A percentile compares a stretch with the other conserved stretches of the same genome.
Conservation (phyloP, 2,888 invertebrate genomes). For the Abscondita cerata region DNA sequence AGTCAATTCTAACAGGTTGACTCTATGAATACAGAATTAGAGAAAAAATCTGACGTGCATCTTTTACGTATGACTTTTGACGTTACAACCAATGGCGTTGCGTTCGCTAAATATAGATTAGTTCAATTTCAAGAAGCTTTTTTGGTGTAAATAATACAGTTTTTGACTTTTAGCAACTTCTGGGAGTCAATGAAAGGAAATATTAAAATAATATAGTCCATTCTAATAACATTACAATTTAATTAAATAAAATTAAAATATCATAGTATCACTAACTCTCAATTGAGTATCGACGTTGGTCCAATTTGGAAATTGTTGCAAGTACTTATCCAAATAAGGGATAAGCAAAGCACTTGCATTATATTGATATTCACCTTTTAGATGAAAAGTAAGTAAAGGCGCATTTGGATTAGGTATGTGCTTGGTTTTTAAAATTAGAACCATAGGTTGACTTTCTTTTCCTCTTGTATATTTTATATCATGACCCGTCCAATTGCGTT, state of each 20-base stretch:
- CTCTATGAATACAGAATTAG: too few relatives aligned
- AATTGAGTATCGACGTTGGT: conserved; percentile 3
- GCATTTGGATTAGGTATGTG: neutral
- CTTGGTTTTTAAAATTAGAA: neutral
- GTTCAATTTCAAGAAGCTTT: too few relatives aligned
- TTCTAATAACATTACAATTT: too few relatives aligned
- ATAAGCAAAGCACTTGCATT: neutral
- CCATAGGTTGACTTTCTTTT: neutral
- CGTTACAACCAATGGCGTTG: too few relatives aligned
- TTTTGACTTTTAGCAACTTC: too few relatives aligned
- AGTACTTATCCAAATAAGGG: neutral
- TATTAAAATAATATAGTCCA: too few relatives aligned
- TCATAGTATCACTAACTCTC: neutral
- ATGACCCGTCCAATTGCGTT: neutral
- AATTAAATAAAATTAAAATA: neutral
- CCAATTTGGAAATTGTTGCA: conserved; percentile 8
- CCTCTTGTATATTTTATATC: neutral
- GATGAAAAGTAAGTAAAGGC: neutral
- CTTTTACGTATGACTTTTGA: too few relatives aligned
- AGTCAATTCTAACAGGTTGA: too few relatives aligned
- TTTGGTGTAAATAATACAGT: too few relatives aligned
- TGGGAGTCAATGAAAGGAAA: too few relatives aligned
- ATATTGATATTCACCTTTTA: neutral
- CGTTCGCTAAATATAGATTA: too few relatives aligned
- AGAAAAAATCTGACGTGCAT: too few relatives aligned